Evolutionary conservation across 2,113 vertebrate species (phyloP), one percentile per base, ranked within the genome.

Genomic region (Cercocebus atys): DNA sequence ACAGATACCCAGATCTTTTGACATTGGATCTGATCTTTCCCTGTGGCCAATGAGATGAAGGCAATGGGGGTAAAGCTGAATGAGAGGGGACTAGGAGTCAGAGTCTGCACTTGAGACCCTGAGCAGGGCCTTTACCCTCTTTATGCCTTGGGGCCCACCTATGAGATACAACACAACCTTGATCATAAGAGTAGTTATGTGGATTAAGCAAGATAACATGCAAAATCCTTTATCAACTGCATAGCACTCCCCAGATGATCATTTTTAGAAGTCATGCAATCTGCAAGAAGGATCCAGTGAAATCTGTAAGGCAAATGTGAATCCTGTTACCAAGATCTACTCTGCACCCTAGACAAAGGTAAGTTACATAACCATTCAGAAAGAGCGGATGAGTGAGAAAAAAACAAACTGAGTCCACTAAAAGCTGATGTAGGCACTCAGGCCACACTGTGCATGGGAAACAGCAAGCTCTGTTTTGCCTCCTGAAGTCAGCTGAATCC

Each of bases 1-100:
- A 93, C 96, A 47, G 40, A 45, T 30, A 82, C 40, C 10, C 76
- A 40, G 72, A 78, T 87, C 64, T 94, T 84, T 84, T 55, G 32
- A 78, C 57, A 66, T 66, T 59, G 13, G 4, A 72, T 93, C 52
- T 17, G 10, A 66, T 66, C 83, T 59, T 93, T 89, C 87, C 35
- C 20, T 43, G 23, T 45, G 61, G 32, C 30, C 1, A 16, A 35
- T 3, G 18, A 88, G 84, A 91, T 12, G 7, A 38, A 73, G 94
- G 80, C 27, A 61, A 55, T 45, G 1, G 1, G 14, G 23, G 5
- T 59, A 43, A 17, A n/a, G 3, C 3, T 40, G 30, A 45, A 47
- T 50, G 66, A 82, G 32, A 17, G 35, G 1, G 10, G 10, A 32
- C 38, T 35, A 5, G 3, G 66, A n/a, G n/a, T 52, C 80, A 80